These are phyloP conservation scores for Origma solitaria DNA, from an alignment of 2,113 vertebrate genomes.

Conservation along the genomic window DNA sequence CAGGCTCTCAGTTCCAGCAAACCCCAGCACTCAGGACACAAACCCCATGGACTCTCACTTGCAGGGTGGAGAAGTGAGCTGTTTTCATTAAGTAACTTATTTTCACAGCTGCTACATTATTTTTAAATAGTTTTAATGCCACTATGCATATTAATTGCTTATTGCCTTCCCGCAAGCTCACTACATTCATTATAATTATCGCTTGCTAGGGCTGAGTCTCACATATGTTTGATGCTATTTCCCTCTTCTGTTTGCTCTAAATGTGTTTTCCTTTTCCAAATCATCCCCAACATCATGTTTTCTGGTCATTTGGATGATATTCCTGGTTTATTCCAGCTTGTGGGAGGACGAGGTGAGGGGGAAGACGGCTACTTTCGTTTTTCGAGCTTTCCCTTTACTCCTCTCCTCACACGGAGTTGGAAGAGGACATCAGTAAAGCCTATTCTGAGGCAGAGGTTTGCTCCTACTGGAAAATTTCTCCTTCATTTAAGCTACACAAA, in stretches of 20 bases:
- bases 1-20: not conserved
- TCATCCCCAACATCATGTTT: not conserved
- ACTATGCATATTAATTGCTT: conserved; percentile 62
- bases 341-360: not conserved
- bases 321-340: not conserved
- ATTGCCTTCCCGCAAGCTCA: conserved; percentile 51
- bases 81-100: conserved; percentile 62
- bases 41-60: not conserved
- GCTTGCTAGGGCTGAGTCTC: not conserved
- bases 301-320: not conserved
- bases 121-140: conserved; percentile 68
- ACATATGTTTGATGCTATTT: conserved; percentile 13
- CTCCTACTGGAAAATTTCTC: not conserved
- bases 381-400: not conserved
- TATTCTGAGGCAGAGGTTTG: not conserved
- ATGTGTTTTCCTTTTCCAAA: not conserved
- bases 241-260: not conserved
- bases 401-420: not conserved
- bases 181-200: conserved; percentile 49
- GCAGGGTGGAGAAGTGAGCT: conserved; percentile 48
- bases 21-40: not conserved
- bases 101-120: conserved; percentile 70
- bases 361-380: not conserved
- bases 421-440: not conserved
- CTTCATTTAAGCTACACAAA: not conserved